Evolutionary conservation across 1,140 invertebrate genomes (phyloP).

Genomic region (Nephila pilipes): DNA sequence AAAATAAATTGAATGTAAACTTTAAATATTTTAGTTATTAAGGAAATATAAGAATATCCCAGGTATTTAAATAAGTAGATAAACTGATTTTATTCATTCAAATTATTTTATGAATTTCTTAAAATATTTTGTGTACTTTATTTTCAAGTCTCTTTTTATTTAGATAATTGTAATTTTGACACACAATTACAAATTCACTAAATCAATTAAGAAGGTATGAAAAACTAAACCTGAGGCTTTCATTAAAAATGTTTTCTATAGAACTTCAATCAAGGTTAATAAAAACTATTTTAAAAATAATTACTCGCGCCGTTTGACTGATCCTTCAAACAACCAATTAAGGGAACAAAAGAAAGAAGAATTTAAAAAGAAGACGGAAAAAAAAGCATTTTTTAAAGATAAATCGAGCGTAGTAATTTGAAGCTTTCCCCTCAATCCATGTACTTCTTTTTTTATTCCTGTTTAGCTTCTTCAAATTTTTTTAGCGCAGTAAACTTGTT

Average conservation of each 20-base stretch:
- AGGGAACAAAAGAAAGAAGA: constrained; percentile 49
- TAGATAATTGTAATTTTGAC: not conserved
- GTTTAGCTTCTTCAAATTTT: constrained; percentile 44
- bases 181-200: constrained; percentile 15
- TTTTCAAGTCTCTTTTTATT: too few species aligned
- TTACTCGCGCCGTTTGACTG: constrained; percentile 32
- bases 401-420: constrained; percentile 60
- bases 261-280: constrained; percentile 50
- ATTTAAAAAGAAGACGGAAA: not conserved
- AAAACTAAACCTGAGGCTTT: not conserved
- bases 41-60: too few species aligned
- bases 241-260: constrained; percentile 32
- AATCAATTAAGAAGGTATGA: constrained; percentile 29
- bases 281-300: constrained; percentile 45
- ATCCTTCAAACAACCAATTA: constrained; percentile 68
- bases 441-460: constrained; percentile 4
- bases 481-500: constrained; percentile 38
- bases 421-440: constrained; percentile 53
- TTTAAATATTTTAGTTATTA: too few species aligned
- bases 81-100: too few species aligned
- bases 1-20: too few species aligned
- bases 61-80: too few species aligned
- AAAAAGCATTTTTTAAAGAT: constrained; percentile 35
- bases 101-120: too few species aligned
- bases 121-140: too few species aligned